Evolutionary conservation across 2,113 vertebrate genomes (phyloP).

Genomic region (Gulo gulo): DNA sequence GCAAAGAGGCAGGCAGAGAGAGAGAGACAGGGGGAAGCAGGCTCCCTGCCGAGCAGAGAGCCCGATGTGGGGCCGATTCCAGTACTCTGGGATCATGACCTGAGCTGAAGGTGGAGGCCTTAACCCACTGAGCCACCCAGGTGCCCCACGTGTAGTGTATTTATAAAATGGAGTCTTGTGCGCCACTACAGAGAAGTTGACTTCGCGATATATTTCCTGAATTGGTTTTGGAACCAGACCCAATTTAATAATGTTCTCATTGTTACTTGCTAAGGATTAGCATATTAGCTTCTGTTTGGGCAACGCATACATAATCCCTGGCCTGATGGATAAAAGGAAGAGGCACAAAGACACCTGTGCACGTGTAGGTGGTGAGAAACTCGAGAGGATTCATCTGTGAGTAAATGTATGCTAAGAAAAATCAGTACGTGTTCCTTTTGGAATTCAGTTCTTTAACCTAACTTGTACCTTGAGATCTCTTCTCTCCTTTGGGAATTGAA

Average conservation of each 20-base stretch:
- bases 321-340: neutral
- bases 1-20: too few species aligned
- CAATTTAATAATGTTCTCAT: neutral
- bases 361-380: neutral
- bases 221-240: neutral
- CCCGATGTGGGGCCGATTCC: too few species aligned
- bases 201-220: neutral
- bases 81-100: too few species aligned
- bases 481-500: slow-evolving; percentile 12
- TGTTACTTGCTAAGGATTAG: neutral
- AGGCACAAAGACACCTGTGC: neutral
- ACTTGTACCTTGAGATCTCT: neutral
- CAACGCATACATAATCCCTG: neutral
- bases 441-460: neutral
- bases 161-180: neutral
- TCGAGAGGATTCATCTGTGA: neutral
- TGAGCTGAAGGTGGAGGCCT: too few species aligned
- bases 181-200: neutral
- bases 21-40: too few species aligned
- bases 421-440: neutral
- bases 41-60: too few species aligned
- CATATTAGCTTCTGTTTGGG: neutral
- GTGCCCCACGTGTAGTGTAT: neutral
- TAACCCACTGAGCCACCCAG: too few species aligned
- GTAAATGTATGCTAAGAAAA: neutral